phyloP scores from a whole-genome alignment of 2,797 vertebrate genomes.

The Nannoperca australis region DNA sequence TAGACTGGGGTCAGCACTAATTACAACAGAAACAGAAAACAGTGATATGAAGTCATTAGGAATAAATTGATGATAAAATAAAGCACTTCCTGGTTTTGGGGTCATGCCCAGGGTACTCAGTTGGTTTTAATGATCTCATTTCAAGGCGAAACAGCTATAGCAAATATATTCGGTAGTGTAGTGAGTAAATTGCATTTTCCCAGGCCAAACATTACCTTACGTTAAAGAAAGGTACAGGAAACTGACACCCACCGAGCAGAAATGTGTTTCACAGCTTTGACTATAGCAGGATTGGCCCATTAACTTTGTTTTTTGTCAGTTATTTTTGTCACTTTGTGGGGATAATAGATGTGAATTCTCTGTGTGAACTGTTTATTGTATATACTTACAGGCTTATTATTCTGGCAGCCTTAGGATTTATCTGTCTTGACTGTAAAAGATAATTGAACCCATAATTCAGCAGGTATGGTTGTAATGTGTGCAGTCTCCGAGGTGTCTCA shows the following conservation, averaged over 20 bases:
- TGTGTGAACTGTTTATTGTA: conserved; percentile 37
- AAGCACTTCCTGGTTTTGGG: too few relatives aligned
- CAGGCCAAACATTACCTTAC: conserved; percentile 9
- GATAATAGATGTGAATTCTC: conserved; percentile 54
- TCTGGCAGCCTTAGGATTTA: conserved; percentile 55
- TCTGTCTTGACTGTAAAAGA: conserved; percentile 52
- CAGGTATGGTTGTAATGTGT: conserved; percentile 26
- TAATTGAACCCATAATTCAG: conserved; percentile 72
- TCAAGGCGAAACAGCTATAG: neutral
- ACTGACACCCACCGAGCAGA: conserved; percentile 21
- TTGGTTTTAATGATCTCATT: conserved; percentile 1
- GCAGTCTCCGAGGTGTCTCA: conserved; percentile 33
- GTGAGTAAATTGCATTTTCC: neutral
- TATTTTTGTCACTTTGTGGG: conserved; percentile 53
- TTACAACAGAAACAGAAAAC: too few relatives aligned
- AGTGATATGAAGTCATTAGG: too few relatives aligned
- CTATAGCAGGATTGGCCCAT: conserved; percentile 28
- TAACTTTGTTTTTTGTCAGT: conserved; percentile 34
- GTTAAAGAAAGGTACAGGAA: conserved; percentile 14
- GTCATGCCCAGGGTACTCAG: too few relatives aligned
- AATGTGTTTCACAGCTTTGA: conserved; percentile 12
- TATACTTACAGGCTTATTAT: conserved; percentile 59
- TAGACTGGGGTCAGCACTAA: too few relatives aligned
- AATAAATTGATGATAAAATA: too few relatives aligned
- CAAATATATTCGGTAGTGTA: neutral